Percentiles rank a stretch among this genome's conserved stretches.
Evolutionary conservation across 1,140 invertebrate genomes (phyloP).

Genomic region (Pseudomyrmex cubaensis): DNA sequence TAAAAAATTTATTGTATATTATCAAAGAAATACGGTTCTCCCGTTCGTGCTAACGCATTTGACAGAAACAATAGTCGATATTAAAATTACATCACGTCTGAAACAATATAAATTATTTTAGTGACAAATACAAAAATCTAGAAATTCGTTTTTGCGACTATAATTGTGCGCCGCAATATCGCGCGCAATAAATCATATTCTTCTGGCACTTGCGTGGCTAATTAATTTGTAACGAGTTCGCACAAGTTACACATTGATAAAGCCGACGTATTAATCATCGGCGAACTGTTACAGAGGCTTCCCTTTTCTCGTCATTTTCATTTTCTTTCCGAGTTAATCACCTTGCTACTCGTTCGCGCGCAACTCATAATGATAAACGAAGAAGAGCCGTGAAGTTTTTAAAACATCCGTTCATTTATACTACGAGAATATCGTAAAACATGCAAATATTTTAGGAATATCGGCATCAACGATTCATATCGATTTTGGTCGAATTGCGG

Average conservation of each 20-base stretch:
- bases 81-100: not conserved
- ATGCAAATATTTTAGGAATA: constrained; percentile 30
- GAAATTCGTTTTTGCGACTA: not conserved
- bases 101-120: not conserved
- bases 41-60: not conserved
- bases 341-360: not conserved
- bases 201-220: constrained; percentile 60
- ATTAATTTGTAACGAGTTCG: constrained; percentile 75
- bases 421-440: constrained; percentile 3
- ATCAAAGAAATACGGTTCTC: not conserved
- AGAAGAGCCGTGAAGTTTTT: constrained; percentile 37
- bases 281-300: constrained; percentile 55
- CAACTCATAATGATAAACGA: constrained; percentile 39
- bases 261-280: constrained; percentile 69
- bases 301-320: constrained; percentile 28
- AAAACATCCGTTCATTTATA: constrained; percentile 38
- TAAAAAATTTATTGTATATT: not conserved
- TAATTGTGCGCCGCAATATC: constrained; percentile 31
- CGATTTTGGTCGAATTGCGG: constrained; percentile 11
- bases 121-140: not conserved
- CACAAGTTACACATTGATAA: constrained; percentile 68
- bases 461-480: constrained; percentile 13
- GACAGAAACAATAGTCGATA: not conserved
- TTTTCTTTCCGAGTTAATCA: constrained; percentile 66
- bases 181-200: constrained; percentile 65